Evolutionary conservation across 2,888 invertebrate genomes (phyloP).

Genomic region (Caenorhabditis sp.): DNA sequence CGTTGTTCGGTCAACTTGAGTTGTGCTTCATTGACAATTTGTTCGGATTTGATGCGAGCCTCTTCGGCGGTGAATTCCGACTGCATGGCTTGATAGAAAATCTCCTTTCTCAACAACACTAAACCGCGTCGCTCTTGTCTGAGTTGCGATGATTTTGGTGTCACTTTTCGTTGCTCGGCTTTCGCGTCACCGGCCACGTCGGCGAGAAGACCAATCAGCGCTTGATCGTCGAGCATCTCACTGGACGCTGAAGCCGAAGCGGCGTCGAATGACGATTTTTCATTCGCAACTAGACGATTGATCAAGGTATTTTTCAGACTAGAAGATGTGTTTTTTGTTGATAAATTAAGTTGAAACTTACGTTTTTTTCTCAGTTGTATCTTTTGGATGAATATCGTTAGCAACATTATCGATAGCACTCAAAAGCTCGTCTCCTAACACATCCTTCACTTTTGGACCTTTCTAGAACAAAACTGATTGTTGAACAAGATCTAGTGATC

Average conservation of each 20-base stretch:
- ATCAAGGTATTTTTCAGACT: slow-evolving; percentile 48
- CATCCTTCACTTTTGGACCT: slow-evolving; percentile 42
- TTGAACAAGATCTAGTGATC: no score
- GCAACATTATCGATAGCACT: slow-evolving; percentile 51
- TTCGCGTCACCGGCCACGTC: slow-evolving; percentile 39
- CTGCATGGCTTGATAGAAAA: slow-evolving; percentile 63
- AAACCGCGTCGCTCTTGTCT: slow-evolving; percentile 41
- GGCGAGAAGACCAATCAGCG: slow-evolving; percentile 33
- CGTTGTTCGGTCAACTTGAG: slow-evolving; percentile 34
- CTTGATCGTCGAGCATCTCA: slow-evolving; percentile 53
- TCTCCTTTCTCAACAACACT: slow-evolving; percentile 54
- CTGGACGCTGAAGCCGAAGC: slow-evolving; percentile 50
- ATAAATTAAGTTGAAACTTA: neutral
- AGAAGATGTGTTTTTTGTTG: no score
- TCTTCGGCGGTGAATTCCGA: slow-evolving; percentile 48
- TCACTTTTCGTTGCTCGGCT: slow-evolving; percentile 18
- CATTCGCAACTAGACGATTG: slow-evolving; percentile 46
- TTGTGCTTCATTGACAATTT: slow-evolving; percentile 51
- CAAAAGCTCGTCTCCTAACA: slow-evolving; percentile 47
- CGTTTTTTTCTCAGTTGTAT: slow-evolving; percentile 24
- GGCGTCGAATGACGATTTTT: slow-evolving; percentile 52
- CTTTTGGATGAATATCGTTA: slow-evolving; percentile 37
- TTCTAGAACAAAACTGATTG: slow-evolving; percentile 36
- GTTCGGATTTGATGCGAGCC: slow-evolving; percentile 50
- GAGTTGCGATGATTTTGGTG: slow-evolving; percentile 20